Base-by-base conservation (phyloP, 35 echinoderm and acorn worm species). In the Heliocidaris tuberculata region DNA sequence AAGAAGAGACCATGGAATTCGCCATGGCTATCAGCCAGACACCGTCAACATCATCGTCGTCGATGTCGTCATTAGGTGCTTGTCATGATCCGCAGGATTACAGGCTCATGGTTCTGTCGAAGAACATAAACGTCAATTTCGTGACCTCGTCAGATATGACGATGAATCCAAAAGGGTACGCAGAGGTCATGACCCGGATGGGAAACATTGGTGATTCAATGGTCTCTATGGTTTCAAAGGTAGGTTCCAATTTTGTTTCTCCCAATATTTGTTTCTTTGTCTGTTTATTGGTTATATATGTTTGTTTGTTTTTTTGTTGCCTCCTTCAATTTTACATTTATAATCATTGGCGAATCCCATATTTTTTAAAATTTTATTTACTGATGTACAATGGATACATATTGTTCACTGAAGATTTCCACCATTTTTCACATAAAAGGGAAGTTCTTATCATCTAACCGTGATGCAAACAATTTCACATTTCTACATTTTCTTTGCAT, bases 121-220 rank as follows among this genome's bases (percentile, higher is more conserved):
- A 92, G 50, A 92, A 92, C 48, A 30, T 92, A 48, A n/a, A 92
- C 47, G 47, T 92, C 13, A 27, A 92, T 12, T 92, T 92, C 50
- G 42, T 92, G 13, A 92, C 90, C 6, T 92, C 90, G 50, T 92
- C 90, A n/a, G 90, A 92, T 92, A 92, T 92, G 90, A 92, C 90
- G 50, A 92, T 56, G 90, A 92, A 54, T 27, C 90, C 90, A 11
- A 92, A 21, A 30, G 19, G 16, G 15, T 92, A 92, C 49, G 31
- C 31, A 1, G n/a, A 48, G 4, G n/a, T 50, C 17, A 92, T 92
- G 90, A 56, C 54, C 27, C 42, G 27, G 27, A 30, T 92, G 27
- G 90, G 90, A 30, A 29, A 4, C 90, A 56, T 92, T 56, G 49
- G 90, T 7, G 90, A 92, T 32, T 30, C 90, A 13, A 31, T 50